Evolutionary conservation across 2,113 vertebrate species (phyloP), one percentile per base, ranked within the genome.

Genomic region (Cyanistes caeruleus): DNA sequence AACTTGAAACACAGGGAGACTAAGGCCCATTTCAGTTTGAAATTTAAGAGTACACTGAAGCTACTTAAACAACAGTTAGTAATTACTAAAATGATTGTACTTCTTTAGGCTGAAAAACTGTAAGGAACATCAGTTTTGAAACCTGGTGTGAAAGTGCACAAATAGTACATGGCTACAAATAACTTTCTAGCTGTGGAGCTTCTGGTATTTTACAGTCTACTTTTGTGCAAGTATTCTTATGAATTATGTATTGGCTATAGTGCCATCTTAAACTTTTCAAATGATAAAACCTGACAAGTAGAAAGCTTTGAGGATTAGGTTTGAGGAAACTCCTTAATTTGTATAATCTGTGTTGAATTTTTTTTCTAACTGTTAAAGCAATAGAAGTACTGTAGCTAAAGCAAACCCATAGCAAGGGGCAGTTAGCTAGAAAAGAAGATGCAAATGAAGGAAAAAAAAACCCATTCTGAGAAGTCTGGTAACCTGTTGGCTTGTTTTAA

Each of bases 401-500:
- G 97, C 95, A 97, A 85, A 89, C 90, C 94, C 88, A 77, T 43
- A 96, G 95, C 92, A 95, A 89, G 92, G 85, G 89, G 39, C 76
- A 86, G 96, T 97, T 96, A 98, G 97, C 96, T 93, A 96, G 93
- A 92, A 91, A 90, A 78, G 97, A 97, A 97, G 94, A 90, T 91
- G 92, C 95, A 97, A 87, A 93, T 56, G 73, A 78, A 97, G 76
- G 2, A 91, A 95, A 81, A 82, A 78, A 81, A 75, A 52, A 62
- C 13, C 72, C 96, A 93, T 89, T 93, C 94, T 97, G 95, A 97
- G 94, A 98, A 98, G 95, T 98, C 92, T 97, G 85, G 94, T 98
- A 99, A 99, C 99, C 99, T 99, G 99, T 99, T 99, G 98, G 99
- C 98, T 98, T 99, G 99, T 99, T 99, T 99, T 98, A 99, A 99